These are phyloP conservation scores for Colostygia pectinataria DNA, from an alignment of 2,888 invertebrate genomes.

Conservation along the genomic window DNA sequence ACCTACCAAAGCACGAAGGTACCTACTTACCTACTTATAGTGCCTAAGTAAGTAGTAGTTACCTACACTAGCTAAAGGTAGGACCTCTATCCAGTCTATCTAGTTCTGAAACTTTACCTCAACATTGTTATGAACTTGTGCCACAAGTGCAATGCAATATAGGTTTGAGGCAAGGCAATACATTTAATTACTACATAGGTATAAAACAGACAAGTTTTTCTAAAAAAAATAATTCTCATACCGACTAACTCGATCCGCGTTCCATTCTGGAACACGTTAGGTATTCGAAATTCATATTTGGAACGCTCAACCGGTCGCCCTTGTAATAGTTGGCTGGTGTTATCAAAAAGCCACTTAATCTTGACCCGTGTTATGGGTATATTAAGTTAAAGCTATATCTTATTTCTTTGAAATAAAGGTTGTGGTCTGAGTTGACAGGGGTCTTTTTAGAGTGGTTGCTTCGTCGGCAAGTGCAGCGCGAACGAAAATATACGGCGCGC, in stretches of 20 bases:
- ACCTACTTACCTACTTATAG: too few species aligned
- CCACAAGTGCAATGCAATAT: too few species aligned
- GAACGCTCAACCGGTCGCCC: constrained; percentile 80
- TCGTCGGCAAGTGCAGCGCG: constrained; percentile 81
- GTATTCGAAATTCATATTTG: constrained; percentile 76
- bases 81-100: too few species aligned
- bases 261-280: constrained; percentile 70
- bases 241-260: constrained; percentile 45
- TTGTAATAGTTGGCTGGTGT: constrained; percentile 82
- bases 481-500: constrained; percentile 81
- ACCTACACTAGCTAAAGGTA: too few species aligned
- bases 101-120: too few species aligned
- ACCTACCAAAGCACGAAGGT: not conserved
- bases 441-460: constrained; percentile 58
- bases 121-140: too few species aligned
- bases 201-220: too few species aligned
- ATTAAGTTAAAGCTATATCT: constrained; percentile 34
- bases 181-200: too few species aligned
- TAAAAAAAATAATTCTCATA: too few species aligned
- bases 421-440: constrained; percentile 52
- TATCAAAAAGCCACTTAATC: constrained; percentile 65
- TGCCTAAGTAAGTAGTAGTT: too few species aligned
- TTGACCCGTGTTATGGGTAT: constrained; percentile 54
- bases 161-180: too few species aligned
- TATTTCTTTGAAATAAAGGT: constrained; percentile 41